Evolutionary conservation across 2,113 vertebrate genomes (phyloP).

Genomic region (Chloropsis hardwickii): DNA sequence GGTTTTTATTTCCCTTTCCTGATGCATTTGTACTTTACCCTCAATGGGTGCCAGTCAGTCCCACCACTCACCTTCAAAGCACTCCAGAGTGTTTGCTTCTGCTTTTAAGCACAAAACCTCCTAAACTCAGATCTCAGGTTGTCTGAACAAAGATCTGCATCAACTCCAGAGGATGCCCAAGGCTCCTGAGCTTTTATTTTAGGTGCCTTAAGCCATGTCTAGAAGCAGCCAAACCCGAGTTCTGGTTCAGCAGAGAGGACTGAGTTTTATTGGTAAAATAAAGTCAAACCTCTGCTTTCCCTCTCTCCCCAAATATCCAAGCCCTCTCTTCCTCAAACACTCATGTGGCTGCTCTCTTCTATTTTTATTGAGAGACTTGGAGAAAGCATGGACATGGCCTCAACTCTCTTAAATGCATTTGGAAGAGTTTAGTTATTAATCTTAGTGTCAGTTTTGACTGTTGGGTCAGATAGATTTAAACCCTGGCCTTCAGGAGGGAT

Average conservation of each 20-base stretch:
- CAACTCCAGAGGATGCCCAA: background rate
- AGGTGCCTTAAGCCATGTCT: background rate
- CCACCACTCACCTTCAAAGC: background rate
- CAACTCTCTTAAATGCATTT: background rate
- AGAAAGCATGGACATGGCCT: background rate
- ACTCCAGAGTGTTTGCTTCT: background rate
- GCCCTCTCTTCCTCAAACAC: background rate
- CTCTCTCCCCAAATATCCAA: background rate
- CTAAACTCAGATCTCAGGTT: background rate
- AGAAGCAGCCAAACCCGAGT: background rate
- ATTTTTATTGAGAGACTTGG: background rate
- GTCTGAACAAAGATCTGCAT: background rate
- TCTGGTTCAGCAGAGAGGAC: background rate
- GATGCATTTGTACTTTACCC: background rate
- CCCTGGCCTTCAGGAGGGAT: background rate
- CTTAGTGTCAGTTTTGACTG: background rate
- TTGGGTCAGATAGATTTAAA: background rate
- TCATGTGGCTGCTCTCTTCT: rapidly evolving
- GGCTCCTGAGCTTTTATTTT: background rate
- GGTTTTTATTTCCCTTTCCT: background rate
- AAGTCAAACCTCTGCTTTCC: background rate
- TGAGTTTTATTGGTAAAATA: background rate
- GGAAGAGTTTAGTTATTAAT: background rate
- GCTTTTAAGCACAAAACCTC: background rate
- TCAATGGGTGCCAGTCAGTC: background rate